Percentiles rank a stretch among this genome's conserved stretches.
Evolutionary conservation across 2,888 invertebrate species (phyloP).

Genomic region (Drosophila melanosoma): DNA sequence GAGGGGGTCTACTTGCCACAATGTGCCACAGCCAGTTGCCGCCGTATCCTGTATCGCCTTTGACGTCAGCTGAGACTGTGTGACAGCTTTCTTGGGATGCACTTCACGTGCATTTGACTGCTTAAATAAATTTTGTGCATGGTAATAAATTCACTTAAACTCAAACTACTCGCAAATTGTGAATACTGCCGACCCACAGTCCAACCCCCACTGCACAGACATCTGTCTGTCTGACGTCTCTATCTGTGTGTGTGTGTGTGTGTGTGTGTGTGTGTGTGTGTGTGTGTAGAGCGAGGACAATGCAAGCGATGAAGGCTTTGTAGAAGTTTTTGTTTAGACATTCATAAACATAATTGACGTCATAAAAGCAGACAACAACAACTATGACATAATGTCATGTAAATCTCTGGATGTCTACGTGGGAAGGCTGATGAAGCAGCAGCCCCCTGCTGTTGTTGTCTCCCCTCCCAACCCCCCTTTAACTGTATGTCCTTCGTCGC

Average conservation of each 20-base stretch:
- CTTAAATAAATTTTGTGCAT: slow-evolving; percentile 79
- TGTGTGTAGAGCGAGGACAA: slow-evolving; percentile 41
- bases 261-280: slow-evolving; percentile 12
- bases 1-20: too few relatives aligned
- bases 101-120: slow-evolving; percentile 81
- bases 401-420: slow-evolving; percentile 56
- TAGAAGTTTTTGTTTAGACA: slow-evolving; percentile 77
- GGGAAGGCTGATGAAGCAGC: slow-evolving; percentile 14
- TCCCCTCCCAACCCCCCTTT: background rate
- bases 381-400: slow-evolving; percentile 79
- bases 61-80: slow-evolving; percentile 58
- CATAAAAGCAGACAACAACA: slow-evolving; percentile 72
- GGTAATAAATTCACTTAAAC: slow-evolving; percentile 80
- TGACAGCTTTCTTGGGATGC: slow-evolving; percentile 78
- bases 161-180: slow-evolving; percentile 62
- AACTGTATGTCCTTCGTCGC: slow-evolving; percentile 7
- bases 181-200: background rate
- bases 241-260: background rate
- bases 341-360: slow-evolving; percentile 79
- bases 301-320: slow-evolving; percentile 62
- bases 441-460: background rate
- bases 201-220: background rate
- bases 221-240: background rate
- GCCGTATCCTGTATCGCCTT: slow-evolving; percentile 38
- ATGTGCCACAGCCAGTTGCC: slow-evolving; percentile 5